Percentiles rank a stretch among this genome's conserved stretches.
Conservation (phyloP, 2,888 invertebrate species). For the Nomada fucata region DNA sequence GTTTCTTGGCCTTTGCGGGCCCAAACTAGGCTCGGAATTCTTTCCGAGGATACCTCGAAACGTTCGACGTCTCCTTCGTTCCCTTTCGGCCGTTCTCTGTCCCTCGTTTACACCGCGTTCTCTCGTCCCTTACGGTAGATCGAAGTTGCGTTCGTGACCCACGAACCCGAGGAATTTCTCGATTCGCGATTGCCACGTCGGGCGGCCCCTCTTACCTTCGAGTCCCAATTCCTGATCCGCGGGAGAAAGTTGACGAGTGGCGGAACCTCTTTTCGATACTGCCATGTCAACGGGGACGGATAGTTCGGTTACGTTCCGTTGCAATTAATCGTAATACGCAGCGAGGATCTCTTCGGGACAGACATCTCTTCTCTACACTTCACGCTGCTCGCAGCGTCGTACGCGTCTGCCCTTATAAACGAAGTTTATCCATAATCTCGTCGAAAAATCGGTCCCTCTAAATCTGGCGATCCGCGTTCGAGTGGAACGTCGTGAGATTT, state of each 20-base stretch:
- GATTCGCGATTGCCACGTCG: slow-evolving; percentile 19
- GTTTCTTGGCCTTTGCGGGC: slow-evolving; percentile 71
- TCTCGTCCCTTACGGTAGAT: slow-evolving; percentile 45
- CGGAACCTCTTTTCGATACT: too few relatives aligned
- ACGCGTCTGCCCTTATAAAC: too few relatives aligned
- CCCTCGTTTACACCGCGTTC: neutral
- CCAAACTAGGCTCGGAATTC: slow-evolving; percentile 81
- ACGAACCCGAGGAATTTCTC: slow-evolving; percentile 21
- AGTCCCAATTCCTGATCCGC: neutral
- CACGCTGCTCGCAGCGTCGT: too few relatives aligned
- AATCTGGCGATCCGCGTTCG: neutral
- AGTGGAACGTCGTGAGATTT: slow-evolving; percentile 8
- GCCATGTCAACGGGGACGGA: too few relatives aligned
- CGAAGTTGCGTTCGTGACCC: slow-evolving; percentile 41
- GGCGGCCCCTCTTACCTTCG: too few relatives aligned
- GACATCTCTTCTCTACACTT: too few relatives aligned
- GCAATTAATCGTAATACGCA: too few relatives aligned
- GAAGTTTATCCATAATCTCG: too few relatives aligned
- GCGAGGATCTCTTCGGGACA: too few relatives aligned
- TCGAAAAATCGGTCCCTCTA: neutral
- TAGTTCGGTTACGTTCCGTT: too few relatives aligned
- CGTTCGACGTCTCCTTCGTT: slow-evolving; percentile 41
- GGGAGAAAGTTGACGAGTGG: too few relatives aligned
- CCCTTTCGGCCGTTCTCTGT: slow-evolving; percentile 30
- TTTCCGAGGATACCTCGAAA: slow-evolving; percentile 69